Evolutionary conservation across 2,888 invertebrate genomes (phyloP).

Genomic region (Pseudeuparius sepicola): DNA sequence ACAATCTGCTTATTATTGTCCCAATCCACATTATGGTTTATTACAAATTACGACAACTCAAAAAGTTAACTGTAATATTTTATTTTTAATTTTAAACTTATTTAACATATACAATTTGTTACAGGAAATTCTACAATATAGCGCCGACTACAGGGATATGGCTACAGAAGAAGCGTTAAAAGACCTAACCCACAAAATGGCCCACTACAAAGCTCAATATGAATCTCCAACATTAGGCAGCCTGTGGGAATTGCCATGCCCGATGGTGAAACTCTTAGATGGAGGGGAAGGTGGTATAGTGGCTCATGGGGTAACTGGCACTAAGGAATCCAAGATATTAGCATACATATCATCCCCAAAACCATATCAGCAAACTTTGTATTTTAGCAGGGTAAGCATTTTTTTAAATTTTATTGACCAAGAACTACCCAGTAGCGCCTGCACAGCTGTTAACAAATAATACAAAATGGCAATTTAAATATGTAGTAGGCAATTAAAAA

Average conservation of each 20-base stretch:
- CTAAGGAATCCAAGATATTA: conserved; percentile 74
- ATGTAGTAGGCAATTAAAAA: too few species aligned
- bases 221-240: conserved; percentile 58
- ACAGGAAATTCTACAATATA: conserved; percentile 69
- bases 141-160: conserved; percentile 78
- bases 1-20: too few species aligned
- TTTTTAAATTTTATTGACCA: conserved; percentile 7
- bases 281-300: conserved; percentile 58
- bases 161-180: conserved; percentile 66
- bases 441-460: too few species aligned
- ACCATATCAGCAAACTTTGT: conserved; percentile 75
- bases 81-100: too few species aligned
- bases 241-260: conserved; percentile 39
- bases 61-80: too few species aligned
- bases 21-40: too few species aligned
- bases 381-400: conserved; percentile 73
- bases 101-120: too few species aligned
- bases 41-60: too few species aligned
- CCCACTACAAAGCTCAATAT: conserved; percentile 74
- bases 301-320: conserved; percentile 62
- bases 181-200: conserved; percentile 71
- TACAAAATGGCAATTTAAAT: too few species aligned
- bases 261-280: conserved; percentile 45
- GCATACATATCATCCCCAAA: conserved; percentile 83
- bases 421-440: too few species aligned